phyloP scores from a whole-genome alignment of 2,113 vertebrate genomes.

The Tyto alba region DNA sequence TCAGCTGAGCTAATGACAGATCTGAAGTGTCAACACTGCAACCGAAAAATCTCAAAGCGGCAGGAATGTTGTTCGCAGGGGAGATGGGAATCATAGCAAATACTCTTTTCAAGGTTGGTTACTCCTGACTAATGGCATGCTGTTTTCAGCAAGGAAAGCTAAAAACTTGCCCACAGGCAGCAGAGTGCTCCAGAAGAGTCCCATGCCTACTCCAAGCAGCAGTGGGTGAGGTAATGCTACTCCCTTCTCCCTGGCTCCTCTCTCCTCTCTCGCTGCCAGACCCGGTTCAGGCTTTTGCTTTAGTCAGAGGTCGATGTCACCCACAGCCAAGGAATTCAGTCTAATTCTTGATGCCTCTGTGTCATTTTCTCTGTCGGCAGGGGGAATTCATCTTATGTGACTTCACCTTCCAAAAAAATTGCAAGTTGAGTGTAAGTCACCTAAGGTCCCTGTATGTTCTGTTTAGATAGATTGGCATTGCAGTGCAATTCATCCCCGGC shows the following conservation, averaged over 20 bases:
- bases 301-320: accelerated
- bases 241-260: neutral
- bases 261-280: neutral
- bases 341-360: neutral
- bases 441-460: accelerated
- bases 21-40: neutral
- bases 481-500: neutral
- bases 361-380: neutral
- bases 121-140: neutral
- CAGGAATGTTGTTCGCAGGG: neutral
- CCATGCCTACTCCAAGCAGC: neutral
- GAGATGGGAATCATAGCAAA: neutral
- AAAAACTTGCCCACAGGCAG: neutral
- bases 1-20: constrained; percentile 2
- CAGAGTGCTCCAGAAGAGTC: neutral
- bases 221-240: neutral
- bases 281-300: neutral
- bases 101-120: neutral
- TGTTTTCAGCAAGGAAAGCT: neutral
- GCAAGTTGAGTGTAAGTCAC: neutral
- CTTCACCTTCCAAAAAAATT: neutral
- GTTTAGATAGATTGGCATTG: neutral
- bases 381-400: neutral
- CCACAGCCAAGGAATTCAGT: accelerated
- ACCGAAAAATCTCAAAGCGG: neutral